Evolutionary conservation across 2,888 invertebrate genomes (phyloP).

Genomic region (Agriotes lineatus): DNA sequence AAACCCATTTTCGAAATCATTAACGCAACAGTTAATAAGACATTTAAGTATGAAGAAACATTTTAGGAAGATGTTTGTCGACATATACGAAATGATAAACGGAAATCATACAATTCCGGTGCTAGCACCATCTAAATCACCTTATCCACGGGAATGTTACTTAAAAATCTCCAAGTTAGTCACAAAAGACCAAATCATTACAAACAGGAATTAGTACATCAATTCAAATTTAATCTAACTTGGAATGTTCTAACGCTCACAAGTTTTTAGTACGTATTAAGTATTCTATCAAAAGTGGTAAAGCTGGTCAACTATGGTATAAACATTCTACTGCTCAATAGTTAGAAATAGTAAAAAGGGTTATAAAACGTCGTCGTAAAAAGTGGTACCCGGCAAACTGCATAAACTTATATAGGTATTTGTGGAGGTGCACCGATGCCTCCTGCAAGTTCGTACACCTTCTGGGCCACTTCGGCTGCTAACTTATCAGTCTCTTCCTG

Average conservation of each 20-base stretch:
- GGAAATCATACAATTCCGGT: slow-evolving; percentile 6
- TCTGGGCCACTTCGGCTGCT: slow-evolving; percentile 80
- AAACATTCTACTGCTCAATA: slow-evolving; percentile 2
- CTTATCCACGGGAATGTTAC: slow-evolving; percentile 10
- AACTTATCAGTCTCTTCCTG: slow-evolving; percentile 72
- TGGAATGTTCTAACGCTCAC: slow-evolving; percentile 26
- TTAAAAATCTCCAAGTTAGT: neutral
- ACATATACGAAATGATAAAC: too few relatives aligned
- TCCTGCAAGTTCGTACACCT: slow-evolving; percentile 83
- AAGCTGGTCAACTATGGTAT: slow-evolving; percentile 12
- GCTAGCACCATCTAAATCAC: slow-evolving; percentile 17
- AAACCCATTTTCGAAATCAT: too few relatives aligned
- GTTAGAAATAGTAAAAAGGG: slow-evolving; percentile 21
- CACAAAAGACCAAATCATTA: neutral
- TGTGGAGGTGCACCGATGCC: slow-evolving; percentile 79
- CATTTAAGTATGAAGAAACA: too few relatives aligned
- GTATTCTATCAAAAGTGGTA: neutral
- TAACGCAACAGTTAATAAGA: too few relatives aligned
- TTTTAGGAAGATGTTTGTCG: too few relatives aligned
- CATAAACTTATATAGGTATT: slow-evolving; percentile 50
- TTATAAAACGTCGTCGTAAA: neutral
- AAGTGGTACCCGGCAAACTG: neutral
- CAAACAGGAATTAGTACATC: neutral
- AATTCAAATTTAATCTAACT: slow-evolving; percentile 24
- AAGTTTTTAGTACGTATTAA: neutral